Evolutionary conservation across 2,113 vertebrate species (phyloP), one percentile per base, ranked within the genome.

Genomic region (Notarius lentiginosus): DNA sequence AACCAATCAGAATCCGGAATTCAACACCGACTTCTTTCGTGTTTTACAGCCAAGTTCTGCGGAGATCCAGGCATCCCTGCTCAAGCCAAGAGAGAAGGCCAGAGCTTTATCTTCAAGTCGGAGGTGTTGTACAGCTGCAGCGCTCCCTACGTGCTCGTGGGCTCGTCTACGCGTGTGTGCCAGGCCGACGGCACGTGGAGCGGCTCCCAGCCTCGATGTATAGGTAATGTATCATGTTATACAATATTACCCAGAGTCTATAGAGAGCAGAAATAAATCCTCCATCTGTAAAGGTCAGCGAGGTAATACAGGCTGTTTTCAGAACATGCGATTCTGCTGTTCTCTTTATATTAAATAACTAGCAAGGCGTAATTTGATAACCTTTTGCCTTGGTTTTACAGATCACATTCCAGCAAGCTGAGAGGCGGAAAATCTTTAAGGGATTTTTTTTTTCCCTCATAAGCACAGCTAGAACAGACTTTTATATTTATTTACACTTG

Each of bases 41-140:
- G 49, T 22, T 88, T 83, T 86, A 41, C 91, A 99, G 98, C 98
- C 76, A 99, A 97, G 90, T 99, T 99, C 94, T 99, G 98, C 75
- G 98, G 98, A 49, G 98, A 99, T 84, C 97, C 98, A 3, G 97
- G 98, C 5, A 79, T 93, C 79, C 98, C 98, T 22, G 93, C 96
- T 83, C 95, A 96, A 89, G 97, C 97, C 66, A 96, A 93, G 87
- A 94, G 97, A 91, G 97, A 99, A 91, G 98, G 98, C 8, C 98
- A 96, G 89, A 99, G 98, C 88, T 99, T 99, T 92, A 99, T 99
- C 89, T 99, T 97, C 88, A 98, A 98, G 90, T 98, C 98, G 0
- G 97, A 99, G 92, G 97, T 99, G 55, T 95, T 93, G 1, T 99
- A 97, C 90, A 96, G 91, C 93, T 99, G 98, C 94, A 96, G 88